Conservation (phyloP, 1,140 invertebrate genomes). For the Drosophila cardini region DNA sequence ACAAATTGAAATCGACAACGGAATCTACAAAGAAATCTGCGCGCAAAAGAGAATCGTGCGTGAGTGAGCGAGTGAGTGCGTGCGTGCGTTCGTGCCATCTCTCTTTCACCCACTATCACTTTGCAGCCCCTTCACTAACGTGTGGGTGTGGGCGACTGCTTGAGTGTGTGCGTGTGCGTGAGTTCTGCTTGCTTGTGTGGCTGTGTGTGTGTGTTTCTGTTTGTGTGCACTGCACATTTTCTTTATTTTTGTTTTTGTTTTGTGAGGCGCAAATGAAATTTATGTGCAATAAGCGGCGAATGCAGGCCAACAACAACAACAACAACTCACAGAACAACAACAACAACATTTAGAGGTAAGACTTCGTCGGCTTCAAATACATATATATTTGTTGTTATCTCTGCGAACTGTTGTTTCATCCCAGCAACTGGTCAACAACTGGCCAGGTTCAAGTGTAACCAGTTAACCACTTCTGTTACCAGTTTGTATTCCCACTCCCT, state of each 20-base stretch:
- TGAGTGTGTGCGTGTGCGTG: slow-evolving; percentile 9
- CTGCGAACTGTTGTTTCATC: slow-evolving; percentile 35
- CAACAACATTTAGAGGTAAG: slow-evolving; percentile 41
- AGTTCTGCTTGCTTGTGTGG: not conserved
- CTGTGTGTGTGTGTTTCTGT: slow-evolving; percentile 25
- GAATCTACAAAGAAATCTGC: slow-evolving; percentile 27
- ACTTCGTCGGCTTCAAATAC: slow-evolving; percentile 40
- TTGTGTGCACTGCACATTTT: slow-evolving; percentile 27
- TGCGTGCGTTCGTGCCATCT: not conserved
- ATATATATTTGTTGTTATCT: slow-evolving; percentile 50
- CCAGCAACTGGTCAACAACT: slow-evolving; percentile 48
- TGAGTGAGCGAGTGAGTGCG: not conserved
- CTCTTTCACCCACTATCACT: not conserved
- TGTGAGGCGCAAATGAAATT: slow-evolving; percentile 59
- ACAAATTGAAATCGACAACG: slow-evolving; percentile 12
- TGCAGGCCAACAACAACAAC: slow-evolving; percentile 66
- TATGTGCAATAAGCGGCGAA: slow-evolving; percentile 74
- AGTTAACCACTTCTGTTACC: slow-evolving; percentile 52
- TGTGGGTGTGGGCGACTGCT: slow-evolving; percentile 5
- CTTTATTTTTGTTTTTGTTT: slow-evolving; percentile 48
- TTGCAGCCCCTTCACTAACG: not conserved
- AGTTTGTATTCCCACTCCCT: not conserved
- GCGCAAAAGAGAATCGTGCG: slow-evolving; percentile 12
- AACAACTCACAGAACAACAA: slow-evolving; percentile 35
- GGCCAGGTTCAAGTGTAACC: slow-evolving; percentile 80